Conservation (phyloP, 2,888 invertebrate genomes). For the Hartigia nigra region DNA sequence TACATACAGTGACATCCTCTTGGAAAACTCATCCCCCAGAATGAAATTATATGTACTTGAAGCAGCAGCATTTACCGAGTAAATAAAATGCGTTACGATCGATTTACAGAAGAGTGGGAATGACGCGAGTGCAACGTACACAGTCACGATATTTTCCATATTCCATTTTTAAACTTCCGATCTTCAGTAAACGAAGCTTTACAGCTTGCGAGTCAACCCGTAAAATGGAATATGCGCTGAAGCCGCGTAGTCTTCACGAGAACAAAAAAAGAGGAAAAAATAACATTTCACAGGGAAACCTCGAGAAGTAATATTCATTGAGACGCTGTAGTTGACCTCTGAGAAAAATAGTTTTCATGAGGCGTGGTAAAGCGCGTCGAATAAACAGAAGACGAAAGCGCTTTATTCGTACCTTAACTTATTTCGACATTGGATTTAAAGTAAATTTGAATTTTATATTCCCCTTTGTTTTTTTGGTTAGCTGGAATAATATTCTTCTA, state of each 20-base stretch:
- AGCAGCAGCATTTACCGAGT: constrained; percentile 2
- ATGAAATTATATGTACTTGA: constrained; percentile 1
- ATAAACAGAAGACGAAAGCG: neutral
- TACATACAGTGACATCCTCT: neutral
- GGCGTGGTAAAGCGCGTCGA: neutral
- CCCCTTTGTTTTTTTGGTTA: neutral
- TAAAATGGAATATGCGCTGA: neutral
- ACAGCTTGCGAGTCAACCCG: constrained; percentile 2
- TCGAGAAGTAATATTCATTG: neutral
- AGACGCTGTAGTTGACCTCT: neutral
- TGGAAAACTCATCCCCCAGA: neutral
- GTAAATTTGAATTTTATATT: neutral
- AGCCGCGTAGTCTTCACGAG: neutral
- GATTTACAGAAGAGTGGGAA: neutral
- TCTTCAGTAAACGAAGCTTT: constrained; percentile 27
- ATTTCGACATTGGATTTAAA: neutral
- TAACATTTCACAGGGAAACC: neutral
- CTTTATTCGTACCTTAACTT: neutral
- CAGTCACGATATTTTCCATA: constrained; percentile 19
- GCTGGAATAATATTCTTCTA: neutral
- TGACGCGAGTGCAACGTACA: neutral
- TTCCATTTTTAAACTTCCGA: constrained; percentile 13
- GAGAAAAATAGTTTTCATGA: neutral
- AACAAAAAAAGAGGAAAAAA: neutral
- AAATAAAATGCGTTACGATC: constrained; percentile 3